Base-by-base conservation (phyloP, 2,113 vertebrate genomes). In the Jacana jacana region DNA sequence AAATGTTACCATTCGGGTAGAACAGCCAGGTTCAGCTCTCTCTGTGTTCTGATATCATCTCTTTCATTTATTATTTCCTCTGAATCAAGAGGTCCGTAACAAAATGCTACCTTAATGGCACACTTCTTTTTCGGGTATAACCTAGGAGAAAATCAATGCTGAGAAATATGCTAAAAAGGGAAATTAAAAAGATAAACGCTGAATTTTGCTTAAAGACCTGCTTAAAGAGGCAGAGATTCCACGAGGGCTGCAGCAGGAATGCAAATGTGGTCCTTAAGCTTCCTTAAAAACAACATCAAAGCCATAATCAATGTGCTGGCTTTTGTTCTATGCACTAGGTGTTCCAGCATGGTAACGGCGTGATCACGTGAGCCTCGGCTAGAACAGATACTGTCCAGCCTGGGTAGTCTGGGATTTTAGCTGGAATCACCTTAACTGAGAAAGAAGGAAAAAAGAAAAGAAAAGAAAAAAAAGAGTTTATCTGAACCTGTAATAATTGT, bases 311-410 rank as follows among this genome's bases (percentile, higher is more conserved):
- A 52, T 18, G 92, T 65, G 80, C 88, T 88, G 95, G 44, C 90
- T 96, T 96, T 96, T 97, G 95, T 96, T 96, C 96, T 87, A 69
- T 19, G 91, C 95, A 39, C 65, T 60, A 96, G 93, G 91, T 96
- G 91, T 72, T 81, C 83, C 65, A 35, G 94, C 81, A 46, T 6
- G 3, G 66, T 9, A 69, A 75, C 3, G 30, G 52, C 0, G 16
- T 6, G 6, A 46, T 52, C 83, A 89, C 22, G 40, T 83, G 91
- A 75, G 65, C 81, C 81, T 54, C 0, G 10, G 70, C 70, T 92
- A 13, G 23, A 22, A 18, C 69, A 91, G 82, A 88, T 9, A 31
- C 6, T 93, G 92, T 82, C 95, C 91, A 89, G 80, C 49, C 69
- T 23, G 11, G 63, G 81, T 19, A 81, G 31, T 46, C 54, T n/a